Percentiles rank a stretch among this genome's conserved stretches.
phyloP scores from a whole-genome alignment of 1,140 invertebrate species.

The Cryptotermes secundus region DNA sequence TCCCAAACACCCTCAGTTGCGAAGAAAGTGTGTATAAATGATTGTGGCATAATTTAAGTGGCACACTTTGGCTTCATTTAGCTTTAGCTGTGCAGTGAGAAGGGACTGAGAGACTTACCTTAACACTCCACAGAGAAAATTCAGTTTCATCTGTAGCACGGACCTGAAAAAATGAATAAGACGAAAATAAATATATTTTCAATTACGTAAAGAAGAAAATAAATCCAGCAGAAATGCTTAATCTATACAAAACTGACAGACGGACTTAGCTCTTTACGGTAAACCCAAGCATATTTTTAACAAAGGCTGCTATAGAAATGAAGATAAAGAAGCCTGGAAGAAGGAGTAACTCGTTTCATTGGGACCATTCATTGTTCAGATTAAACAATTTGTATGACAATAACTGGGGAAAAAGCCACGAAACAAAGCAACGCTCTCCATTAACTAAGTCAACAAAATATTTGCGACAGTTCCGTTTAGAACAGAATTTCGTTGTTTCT shows the following conservation, averaged over 20 bases:
- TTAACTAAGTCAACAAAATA: not conserved
- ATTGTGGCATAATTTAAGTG: too few species aligned
- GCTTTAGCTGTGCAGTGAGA: too few species aligned
- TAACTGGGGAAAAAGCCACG: not conserved
- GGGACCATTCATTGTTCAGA: not conserved
- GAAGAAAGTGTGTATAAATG: too few species aligned
- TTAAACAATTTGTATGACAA: conserved; percentile 2
- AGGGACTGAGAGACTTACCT: not conserved
- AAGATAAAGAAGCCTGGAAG: not conserved
- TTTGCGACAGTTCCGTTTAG: not conserved
- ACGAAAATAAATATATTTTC: not conserved
- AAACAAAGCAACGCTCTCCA: not conserved
- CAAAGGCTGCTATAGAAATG: not conserved
- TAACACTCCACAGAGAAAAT: not conserved
- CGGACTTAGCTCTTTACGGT: not conserved
- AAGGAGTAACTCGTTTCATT: not conserved
- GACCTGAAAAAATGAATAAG: not conserved
- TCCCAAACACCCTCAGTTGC: too few species aligned
- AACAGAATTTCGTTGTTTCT: not conserved
- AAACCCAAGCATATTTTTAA: not conserved
- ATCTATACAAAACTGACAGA: not conserved
- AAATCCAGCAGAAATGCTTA: not conserved
- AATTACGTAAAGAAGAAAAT: not conserved
- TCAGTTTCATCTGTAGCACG: not conserved
- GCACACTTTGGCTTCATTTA: too few species aligned